These are phyloP conservation scores for Vicugna pacos DNA, from an alignment of 2,113 vertebrate genomes.

Conservation along the genomic window DNA sequence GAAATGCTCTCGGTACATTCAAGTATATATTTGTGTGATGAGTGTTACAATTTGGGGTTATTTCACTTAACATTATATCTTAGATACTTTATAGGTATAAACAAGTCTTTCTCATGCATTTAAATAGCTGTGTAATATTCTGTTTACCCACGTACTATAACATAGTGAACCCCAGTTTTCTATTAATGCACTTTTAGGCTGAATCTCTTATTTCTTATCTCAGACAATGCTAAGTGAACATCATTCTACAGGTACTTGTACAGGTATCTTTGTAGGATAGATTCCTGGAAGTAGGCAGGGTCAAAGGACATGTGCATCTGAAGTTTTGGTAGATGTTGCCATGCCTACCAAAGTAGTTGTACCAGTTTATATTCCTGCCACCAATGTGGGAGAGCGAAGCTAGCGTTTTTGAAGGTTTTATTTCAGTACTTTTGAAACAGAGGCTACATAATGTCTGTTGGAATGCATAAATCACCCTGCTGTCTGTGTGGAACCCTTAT, in stretches of 20 bases:
- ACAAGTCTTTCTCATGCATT: neutral
- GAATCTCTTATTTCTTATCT: constrained; percentile 29
- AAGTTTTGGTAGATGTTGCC: neutral
- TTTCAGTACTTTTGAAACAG: neutral
- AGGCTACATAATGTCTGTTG: neutral
- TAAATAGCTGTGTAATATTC: constrained; percentile 23
- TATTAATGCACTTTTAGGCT: neutral
- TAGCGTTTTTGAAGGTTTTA: constrained; percentile 16
- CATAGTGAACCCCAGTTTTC: neutral
- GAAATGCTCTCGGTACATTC: neutral
- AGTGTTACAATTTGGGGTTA: neutral
- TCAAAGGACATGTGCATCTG: neutral
- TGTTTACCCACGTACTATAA: neutral
- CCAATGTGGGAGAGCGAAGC: neutral
- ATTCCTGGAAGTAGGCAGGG: neutral
- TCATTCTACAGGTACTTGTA: neutral
- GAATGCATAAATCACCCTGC: neutral
- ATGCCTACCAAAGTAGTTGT: neutral
- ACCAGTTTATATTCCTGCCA: neutral
- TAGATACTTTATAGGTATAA: neutral
- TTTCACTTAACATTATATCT: neutral
- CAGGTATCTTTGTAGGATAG: neutral
- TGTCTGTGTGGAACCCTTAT: neutral
- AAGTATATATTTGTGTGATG: neutral
- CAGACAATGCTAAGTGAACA: neutral